Conservation (phyloP, 2,797 vertebrate genomes). For the Syngnathus rostellatus region DNA sequence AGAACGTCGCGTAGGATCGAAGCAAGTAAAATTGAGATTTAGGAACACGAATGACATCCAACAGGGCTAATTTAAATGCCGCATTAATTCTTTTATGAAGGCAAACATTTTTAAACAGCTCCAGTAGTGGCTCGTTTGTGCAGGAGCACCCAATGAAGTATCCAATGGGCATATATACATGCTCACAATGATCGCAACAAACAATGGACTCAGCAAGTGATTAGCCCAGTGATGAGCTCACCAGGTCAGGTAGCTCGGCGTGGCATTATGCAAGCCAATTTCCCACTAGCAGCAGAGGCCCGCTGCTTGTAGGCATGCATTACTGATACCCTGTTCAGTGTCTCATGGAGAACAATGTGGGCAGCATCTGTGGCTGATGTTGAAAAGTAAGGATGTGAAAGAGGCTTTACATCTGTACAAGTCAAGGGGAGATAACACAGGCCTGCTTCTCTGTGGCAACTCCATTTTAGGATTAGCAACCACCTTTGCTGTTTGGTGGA, state of each 20-base stretch:
- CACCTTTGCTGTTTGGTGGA: constrained; percentile 11
- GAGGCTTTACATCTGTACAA: constrained; percentile 11
- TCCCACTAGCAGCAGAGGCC: constrained; percentile 48
- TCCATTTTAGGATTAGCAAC: constrained; percentile 21
- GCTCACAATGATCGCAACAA: constrained; percentile 30
- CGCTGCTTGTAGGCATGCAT: constrained; percentile 38
- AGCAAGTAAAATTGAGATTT: no score
- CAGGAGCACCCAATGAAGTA: neutral
- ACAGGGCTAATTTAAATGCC: no score
- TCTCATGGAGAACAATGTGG: constrained; percentile 18
- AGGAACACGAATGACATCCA: no score
- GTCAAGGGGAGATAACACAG: constrained; percentile 3
- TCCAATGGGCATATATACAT: neutral
- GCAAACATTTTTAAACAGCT: neutral
- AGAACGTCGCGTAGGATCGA: no score
- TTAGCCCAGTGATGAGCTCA: constrained; percentile 32
- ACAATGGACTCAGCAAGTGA: constrained; percentile 57
- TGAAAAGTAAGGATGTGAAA: neutral
- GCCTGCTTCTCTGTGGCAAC: neutral
- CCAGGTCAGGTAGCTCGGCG: constrained; percentile 52
- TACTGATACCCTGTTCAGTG: constrained; percentile 41
- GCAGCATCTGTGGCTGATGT: constrained; percentile 18
- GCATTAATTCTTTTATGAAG: neutral
- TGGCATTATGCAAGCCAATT: constrained; percentile 53
- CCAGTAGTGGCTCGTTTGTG: neutral